phyloP scores from a whole-genome alignment of 2,888 invertebrate genomes.

The Mesorhabditis belari region DNA sequence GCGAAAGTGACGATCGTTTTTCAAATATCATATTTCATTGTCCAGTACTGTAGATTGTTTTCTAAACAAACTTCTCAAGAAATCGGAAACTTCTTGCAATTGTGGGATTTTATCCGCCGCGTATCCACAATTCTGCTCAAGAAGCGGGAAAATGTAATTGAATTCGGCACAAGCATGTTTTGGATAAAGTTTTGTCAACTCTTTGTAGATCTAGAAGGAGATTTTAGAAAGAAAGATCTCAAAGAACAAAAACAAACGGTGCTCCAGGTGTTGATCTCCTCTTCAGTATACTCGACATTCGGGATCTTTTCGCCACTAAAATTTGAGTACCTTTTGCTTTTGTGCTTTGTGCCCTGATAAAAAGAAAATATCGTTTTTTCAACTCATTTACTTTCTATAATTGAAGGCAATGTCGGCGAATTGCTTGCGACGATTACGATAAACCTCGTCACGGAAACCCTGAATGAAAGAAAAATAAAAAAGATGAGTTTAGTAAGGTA shows the following conservation, averaged over 20 bases:
- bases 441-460: constrained; percentile 82
- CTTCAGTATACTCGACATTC: constrained; percentile 77
- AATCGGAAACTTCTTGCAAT: constrained; percentile 88
- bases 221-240: not conserved
- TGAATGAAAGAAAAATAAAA: constrained; percentile 35
- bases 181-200: constrained; percentile 79
- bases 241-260: constrained; percentile 55
- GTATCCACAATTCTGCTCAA: constrained; percentile 90
- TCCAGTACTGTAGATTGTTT: no score
- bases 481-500: not conserved
- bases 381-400: constrained; percentile 72
- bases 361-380: not conserved
- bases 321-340: no score
- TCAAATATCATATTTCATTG: no score
- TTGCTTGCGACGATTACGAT: constrained; percentile 75
- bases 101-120: constrained; percentile 91
- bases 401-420: constrained; percentile 94
- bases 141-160: constrained; percentile 86
- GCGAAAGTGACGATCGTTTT: no score
- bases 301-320: constrained; percentile 80
- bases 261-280: constrained; percentile 83
- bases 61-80: constrained; percentile 73
- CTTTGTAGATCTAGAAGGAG: constrained; percentile 63
- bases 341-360: no score
- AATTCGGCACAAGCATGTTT: constrained; percentile 78